phyloP scores from a whole-genome alignment of 37 sponge, comb jelly and placozoan genomes.

The Halisarca cf. caerulea region DNA sequence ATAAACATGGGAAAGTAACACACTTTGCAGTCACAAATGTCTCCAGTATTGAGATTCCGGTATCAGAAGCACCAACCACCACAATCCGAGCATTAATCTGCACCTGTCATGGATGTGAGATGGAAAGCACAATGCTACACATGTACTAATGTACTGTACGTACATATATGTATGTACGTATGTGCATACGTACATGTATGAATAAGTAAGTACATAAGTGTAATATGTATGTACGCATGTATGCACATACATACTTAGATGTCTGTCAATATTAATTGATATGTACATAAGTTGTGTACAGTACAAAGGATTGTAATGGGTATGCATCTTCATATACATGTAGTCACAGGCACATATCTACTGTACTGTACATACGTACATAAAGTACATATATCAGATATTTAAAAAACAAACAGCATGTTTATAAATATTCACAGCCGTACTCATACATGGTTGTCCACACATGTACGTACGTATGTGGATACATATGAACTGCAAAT shows the following conservation, averaged over 20 bases:
- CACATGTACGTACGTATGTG: not conserved
- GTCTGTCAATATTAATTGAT: not conserved
- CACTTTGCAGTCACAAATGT: constrained; percentile 41
- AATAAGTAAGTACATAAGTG: not conserved
- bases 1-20: not conserved
- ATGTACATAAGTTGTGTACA: too few species aligned
- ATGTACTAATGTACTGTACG: not conserved
- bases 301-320: too few species aligned
- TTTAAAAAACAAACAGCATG: not conserved
- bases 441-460: too few species aligned
- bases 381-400: too few species aligned
- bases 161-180: not conserved
- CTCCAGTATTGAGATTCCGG: constrained; percentile 81
- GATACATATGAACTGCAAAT: too few species aligned
- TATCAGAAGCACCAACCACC: constrained; percentile 94
- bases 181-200: not conserved
- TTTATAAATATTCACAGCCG: too few species aligned
- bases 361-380: too few species aligned
- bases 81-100: constrained; percentile 86
- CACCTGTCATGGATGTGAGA: constrained; percentile 72
- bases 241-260: not conserved
- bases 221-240: not conserved
- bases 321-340: too few species aligned
- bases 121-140: not conserved
- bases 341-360: not conserved